These are phyloP conservation scores for Caenorhabditis drosophilae DNA, from an alignment of 2,888 invertebrate species.

Conservation along the genomic window DNA sequence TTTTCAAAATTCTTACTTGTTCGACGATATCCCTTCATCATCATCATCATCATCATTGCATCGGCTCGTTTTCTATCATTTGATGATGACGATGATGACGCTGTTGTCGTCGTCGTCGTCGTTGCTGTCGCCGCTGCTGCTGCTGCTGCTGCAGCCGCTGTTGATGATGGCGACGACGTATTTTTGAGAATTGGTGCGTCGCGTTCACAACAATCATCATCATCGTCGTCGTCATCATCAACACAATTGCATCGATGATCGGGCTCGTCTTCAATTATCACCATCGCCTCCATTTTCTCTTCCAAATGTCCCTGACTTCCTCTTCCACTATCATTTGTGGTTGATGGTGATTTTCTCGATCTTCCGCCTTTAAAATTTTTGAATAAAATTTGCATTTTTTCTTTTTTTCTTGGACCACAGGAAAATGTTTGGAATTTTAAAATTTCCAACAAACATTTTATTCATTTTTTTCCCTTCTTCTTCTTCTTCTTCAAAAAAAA, in stretches of 20 bases:
- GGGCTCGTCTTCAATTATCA: constrained; percentile 29
- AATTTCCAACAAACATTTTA: no score
- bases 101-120: no score
- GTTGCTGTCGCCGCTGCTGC: no score
- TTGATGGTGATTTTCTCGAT: constrained; percentile 58
- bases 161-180: no score
- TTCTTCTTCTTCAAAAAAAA: no score
- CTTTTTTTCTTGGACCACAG: no score
- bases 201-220: constrained; percentile 20
- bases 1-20: background rate
- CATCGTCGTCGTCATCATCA: constrained; percentile 8
- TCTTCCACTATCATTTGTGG: constrained; percentile 56
- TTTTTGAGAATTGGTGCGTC: constrained; percentile 32
- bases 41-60: no score
- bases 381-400: no score
- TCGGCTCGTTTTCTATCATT: no score
- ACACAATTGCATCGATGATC: constrained; percentile 10
- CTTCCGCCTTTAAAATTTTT: constrained; percentile 37
- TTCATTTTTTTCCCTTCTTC: no score
- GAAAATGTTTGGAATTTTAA: background rate
- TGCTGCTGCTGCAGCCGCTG: constrained; percentile 10
- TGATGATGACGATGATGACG: no score
- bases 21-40: no score
- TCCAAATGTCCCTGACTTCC: constrained; percentile 55
- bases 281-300: constrained; percentile 46